phyloP scores from a whole-genome alignment of 2,797 vertebrate species.

The Nyctibius grandis region DNA sequence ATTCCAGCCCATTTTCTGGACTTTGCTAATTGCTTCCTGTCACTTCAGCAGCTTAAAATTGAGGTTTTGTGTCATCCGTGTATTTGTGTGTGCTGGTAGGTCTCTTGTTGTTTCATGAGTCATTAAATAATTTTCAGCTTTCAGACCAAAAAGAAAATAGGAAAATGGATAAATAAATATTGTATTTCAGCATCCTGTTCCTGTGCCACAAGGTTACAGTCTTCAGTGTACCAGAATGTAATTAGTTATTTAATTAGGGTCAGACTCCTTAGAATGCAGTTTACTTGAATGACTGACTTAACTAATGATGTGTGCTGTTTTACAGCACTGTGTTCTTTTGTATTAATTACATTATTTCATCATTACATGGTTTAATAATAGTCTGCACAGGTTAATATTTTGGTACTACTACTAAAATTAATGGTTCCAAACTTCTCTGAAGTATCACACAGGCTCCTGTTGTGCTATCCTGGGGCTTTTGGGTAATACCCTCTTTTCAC shows the following conservation, averaged over 20 bases:
- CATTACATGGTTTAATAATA: not conserved
- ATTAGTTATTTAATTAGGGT: conserved; percentile 63
- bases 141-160: conserved; percentile 2
- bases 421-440: not conserved
- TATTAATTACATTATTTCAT: conserved; percentile 39
- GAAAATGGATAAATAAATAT: not conserved
- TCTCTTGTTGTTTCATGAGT: conserved; percentile 30
- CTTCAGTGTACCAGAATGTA: not conserved
- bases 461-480: fast-evolving
- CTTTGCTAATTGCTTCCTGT: not conserved
- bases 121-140: conserved; percentile 17
- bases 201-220: not conserved
- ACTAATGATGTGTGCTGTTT: conserved; percentile 28
- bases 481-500: fast-evolving
- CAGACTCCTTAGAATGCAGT: conserved; percentile 11
- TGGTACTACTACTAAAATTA: not conserved
- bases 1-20: not conserved
- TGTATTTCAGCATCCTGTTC: not conserved
- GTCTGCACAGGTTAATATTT: not conserved
- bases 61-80: not conserved
- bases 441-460: not conserved
- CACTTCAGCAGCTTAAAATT: not conserved
- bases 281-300: conserved; percentile 19
- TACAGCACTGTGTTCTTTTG: conserved; percentile 36
- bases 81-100: not conserved